These are phyloP conservation scores for Acanthurus leucopareius DNA, from an alignment of 2,797 vertebrate genomes.

Conservation along the genomic window DNA sequence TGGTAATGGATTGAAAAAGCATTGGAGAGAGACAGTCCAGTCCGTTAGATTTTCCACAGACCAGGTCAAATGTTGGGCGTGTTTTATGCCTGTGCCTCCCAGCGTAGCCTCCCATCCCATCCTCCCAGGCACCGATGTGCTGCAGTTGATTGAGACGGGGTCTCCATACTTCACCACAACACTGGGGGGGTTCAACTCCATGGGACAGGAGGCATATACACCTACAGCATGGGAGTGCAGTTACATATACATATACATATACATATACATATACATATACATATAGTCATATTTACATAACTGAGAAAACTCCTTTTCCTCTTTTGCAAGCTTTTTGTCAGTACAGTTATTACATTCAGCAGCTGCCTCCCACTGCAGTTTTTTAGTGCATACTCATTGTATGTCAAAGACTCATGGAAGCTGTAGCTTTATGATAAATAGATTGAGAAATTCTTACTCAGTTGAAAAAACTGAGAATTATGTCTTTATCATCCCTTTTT, in stretches of 20 bases:
- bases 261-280: no score
- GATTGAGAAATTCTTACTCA: not conserved
- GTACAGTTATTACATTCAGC: not conserved
- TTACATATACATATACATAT: not conserved
- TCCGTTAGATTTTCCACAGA: constrained; percentile 11
- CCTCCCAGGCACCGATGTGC: rapidly evolving
- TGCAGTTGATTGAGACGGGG: constrained; percentile 72
- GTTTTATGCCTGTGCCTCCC: rapidly evolving
- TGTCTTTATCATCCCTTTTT: no score
- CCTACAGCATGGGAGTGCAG: constrained; percentile 45
- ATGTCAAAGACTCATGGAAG: not conserved
- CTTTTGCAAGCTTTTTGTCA: not conserved
- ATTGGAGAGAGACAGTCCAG: rapidly evolving
- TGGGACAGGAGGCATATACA: constrained; percentile 49
- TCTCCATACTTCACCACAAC: constrained; percentile 73
- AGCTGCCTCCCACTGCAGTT: not conserved
- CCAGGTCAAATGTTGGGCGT: constrained; percentile 49
- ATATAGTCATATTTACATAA: not conserved
- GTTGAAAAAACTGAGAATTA: not conserved
- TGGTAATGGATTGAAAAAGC: rapidly evolving
- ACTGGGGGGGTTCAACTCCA: constrained; percentile 66
- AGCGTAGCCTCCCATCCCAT: constrained; percentile 72
- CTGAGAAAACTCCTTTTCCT: no score
- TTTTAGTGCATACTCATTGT: not conserved
- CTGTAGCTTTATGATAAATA: not conserved